Conservation (phyloP, 2,888 invertebrate genomes). For the Drosophila diplacantha region DNA sequence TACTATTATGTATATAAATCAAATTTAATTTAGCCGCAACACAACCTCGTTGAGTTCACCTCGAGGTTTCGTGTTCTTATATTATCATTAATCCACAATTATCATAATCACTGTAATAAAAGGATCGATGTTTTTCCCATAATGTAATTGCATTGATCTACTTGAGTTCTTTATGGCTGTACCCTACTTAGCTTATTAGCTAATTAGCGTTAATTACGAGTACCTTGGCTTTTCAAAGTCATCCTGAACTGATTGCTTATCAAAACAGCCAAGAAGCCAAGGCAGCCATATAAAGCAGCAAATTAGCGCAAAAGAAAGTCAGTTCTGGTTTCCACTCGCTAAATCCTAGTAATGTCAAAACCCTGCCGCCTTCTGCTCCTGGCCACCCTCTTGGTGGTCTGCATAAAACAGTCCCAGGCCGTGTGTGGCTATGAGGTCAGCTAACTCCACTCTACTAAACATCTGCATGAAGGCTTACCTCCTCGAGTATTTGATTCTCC, state of each 20-base stretch:
- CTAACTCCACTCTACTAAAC: too few species aligned
- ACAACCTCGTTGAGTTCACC: neutral
- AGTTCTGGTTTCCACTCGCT: conserved; percentile 11
- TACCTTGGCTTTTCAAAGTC: conserved; percentile 13
- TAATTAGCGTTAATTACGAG: neutral
- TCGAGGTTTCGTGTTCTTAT: too few species aligned
- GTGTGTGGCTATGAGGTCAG: conserved; percentile 53
- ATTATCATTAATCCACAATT: neutral
- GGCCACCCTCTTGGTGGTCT: conserved; percentile 23
- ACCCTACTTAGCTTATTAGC: neutral
- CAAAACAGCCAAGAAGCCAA: neutral
- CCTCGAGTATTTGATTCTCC: neutral
- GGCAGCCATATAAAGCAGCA: conserved; percentile 22
- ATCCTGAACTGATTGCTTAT: conserved; percentile 13
- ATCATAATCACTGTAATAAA: neutral
- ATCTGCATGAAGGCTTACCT: rapidly evolving
- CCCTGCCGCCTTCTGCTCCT: conserved; percentile 5
- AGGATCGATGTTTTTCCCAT: neutral
- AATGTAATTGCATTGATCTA: neutral
- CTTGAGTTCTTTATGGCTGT: neutral
- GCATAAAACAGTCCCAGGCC: conserved; percentile 22
- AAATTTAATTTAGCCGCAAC: neutral
- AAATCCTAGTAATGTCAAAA: conserved; percentile 8
- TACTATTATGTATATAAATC: too few species aligned
- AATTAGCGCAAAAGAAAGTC: neutral